phyloP scores from a whole-genome alignment of 2,888 invertebrate genomes.

The Crocallis elinguaria region DNA sequence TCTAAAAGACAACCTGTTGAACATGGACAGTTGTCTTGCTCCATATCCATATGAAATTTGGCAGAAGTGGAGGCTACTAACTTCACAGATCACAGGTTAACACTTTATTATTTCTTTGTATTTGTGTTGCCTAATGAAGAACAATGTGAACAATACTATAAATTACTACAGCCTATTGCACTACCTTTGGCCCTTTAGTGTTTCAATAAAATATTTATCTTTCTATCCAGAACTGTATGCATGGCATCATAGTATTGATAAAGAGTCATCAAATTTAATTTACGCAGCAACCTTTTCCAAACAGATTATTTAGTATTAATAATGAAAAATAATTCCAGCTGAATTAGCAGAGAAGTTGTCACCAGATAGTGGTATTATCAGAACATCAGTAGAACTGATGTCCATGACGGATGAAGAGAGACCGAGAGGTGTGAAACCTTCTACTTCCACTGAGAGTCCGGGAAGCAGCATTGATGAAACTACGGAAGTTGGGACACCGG shows the following conservation, averaged over 20 bases:
- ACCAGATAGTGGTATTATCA: constrained; percentile 90
- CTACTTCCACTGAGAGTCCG: constrained; percentile 49
- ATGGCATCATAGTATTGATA: too few species aligned
- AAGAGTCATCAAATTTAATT: too few species aligned
- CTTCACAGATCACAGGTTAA: constrained; percentile 87
- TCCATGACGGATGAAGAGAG: constrained; percentile 89
- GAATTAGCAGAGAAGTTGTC: constrained; percentile 86
- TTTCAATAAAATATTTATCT: too few species aligned
- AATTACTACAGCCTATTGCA: too few species aligned
- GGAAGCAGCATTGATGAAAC: constrained; percentile 40
- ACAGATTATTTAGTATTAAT: too few species aligned
- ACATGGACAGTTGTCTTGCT: constrained; percentile 92
- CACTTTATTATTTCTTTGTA: background rate
- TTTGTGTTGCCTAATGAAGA: too few species aligned
- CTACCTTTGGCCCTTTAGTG: too few species aligned
- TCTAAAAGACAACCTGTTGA: constrained; percentile 88
- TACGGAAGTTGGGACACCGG: constrained; percentile 39
- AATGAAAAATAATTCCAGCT: constrained; percentile 53
- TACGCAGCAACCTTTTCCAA: too few species aligned
- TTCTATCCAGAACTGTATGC: too few species aligned
- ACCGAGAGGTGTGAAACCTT: constrained; percentile 83
- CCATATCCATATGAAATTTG: constrained; percentile 96
- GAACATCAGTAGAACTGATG: constrained; percentile 92
- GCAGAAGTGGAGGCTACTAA: constrained; percentile 93
- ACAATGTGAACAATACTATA: too few species aligned